Evolutionary conservation across 2,113 vertebrate genomes (phyloP), one percentile per base, ranked within the genome.

Genomic region (Lophius piscatorius): DNA sequence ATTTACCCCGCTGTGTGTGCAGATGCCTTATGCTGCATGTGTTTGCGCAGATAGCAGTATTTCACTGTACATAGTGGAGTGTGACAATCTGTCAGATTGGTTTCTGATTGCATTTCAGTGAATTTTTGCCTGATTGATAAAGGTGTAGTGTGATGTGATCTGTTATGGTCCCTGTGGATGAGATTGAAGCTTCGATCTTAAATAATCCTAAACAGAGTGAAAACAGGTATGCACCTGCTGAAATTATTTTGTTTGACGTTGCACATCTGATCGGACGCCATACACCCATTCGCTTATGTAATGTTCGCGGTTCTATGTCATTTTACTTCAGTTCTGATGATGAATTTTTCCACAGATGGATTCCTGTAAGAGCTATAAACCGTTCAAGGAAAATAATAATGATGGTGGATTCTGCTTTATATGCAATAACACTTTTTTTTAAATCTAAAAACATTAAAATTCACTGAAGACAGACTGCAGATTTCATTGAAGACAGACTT

Each of bases 1-100:
- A 90, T 90, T 92, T 90, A 88, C 81, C 77, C 68, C 64, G 41
- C 55, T 68, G 71, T 76, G 73, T 3, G 44, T 70, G 76, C 78
- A 82, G 80, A 78, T 69, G 72, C 62, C 81, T 65, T 41, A 76
- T 18, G 46, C 46, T 9, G 41, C 10, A 50, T 55, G 45, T 72
- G 40, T 63, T 33, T 33, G n/a, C 54, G 72, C 35, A 60, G 33
- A 76, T 61, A 50, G 38, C 55, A 41, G 57, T 1, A 3, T 40
- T 66, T n/a, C 21, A 41, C 42, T 21, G 28, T 51, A 46, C 34
- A 58, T 45, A 4, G 55, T 24, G 51, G 26, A 33, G 42, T 58
- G 56, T 65, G 57, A 72, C 68, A 63, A 63, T 67, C 68, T 49
- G 34, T 67, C 63, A 54, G 13, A n/a, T 66, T 42, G 12, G 5